Base-by-base conservation (phyloP, 1,140 invertebrate species). In the Eurytemora carolleeae region DNA sequence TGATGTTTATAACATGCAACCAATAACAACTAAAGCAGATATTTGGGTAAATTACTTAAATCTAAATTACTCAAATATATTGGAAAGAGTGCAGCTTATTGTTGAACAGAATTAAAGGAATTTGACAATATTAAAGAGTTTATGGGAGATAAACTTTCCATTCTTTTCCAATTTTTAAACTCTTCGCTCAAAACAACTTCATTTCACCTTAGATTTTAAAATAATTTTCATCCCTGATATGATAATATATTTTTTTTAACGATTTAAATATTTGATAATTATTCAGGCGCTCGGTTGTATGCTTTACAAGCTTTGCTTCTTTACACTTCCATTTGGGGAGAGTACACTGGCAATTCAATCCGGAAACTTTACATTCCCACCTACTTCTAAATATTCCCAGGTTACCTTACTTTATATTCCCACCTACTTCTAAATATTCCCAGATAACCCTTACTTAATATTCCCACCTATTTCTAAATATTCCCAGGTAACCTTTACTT, bases 341-440 rank as follows among this genome's bases (percentile, higher is more conserved):
- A 92, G 87, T 70, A 82, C 86, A 17, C 73, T 95, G 64, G 91
- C 92, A 54, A 95, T 96, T 69, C 89, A 93, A 73, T 88, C 82
- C 72, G 88, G 86, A 54, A 84, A 85, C 68, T 90, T 91, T 71
- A 80, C 78, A 59, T 84, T 94, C 74, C 90, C 89, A 55, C 86
- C 89, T 72, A 73, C 21, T 25, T 84, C 84, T 23, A 81, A 77
- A 73, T 90, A 81, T 74, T 82, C 80, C 24, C 70, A 68, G 63
- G 24, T 24, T 53, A 26, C 53, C 53, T 15, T n/a, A 85, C 68
- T 90, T 91, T 71, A 80, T 78, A 59, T 84, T 94, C 74, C 90
- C 89, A 55, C 86, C 89, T 72, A 73, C 21, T 25, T 84, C 84
- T 23, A 81, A 77, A 73, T 90, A 81, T 74, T 82, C 80, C 24